These are phyloP conservation scores for Stichodactyla mertensii DNA, from an alignment of 64 coral and sea anemone genomes.

Conservation along the genomic window DNA sequence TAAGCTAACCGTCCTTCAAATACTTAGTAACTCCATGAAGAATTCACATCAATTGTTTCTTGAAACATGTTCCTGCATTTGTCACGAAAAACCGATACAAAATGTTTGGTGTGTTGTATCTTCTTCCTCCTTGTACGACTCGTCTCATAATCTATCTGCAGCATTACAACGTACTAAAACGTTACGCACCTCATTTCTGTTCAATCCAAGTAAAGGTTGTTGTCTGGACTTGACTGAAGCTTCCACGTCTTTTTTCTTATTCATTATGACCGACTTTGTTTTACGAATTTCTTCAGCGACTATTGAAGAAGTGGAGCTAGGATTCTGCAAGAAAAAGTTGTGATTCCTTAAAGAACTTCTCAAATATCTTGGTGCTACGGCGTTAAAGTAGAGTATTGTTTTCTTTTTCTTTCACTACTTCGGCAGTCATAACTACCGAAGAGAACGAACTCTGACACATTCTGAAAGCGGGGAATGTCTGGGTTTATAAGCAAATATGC, in stretches of 20 bases:
- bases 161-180: background rate
- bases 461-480: too few relatives aligned
- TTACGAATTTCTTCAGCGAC: conserved; percentile 63
- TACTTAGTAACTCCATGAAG: too few relatives aligned
- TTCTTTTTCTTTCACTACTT: too few relatives aligned
- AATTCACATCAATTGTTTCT: too few relatives aligned
- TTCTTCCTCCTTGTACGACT: background rate
- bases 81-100: too few relatives aligned
- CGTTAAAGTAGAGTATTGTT: too few relatives aligned
- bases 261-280: conserved; percentile 62
- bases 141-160: background rate
- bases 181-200: conserved; percentile 39
- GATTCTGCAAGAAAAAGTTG: conserved; percentile 10
- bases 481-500: too few relatives aligned
- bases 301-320: conserved; percentile 20
- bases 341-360: background rate
- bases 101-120: too few relatives aligned
- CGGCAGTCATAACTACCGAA: too few relatives aligned
- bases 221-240: conserved; percentile 37
- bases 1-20: background rate
- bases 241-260: conserved; percentile 57
- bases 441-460: too few relatives aligned
- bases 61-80: too few relatives aligned
- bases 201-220: background rate
- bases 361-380: too few relatives aligned